Conservation (phyloP, 1,140 invertebrate genomes). For the Tigriopus japonicus region DNA sequence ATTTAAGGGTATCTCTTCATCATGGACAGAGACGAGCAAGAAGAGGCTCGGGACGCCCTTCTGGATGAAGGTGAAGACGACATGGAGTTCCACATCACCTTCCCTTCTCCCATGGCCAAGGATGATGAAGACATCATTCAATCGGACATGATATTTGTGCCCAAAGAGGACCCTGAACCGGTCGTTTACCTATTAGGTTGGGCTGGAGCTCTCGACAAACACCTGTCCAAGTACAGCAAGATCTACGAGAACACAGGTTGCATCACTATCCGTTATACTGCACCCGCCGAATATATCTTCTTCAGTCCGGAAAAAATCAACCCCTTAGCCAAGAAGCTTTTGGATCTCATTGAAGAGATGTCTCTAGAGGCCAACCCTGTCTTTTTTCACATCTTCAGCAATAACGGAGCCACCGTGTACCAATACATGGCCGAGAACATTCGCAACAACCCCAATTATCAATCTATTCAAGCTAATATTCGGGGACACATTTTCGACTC, state of each 20-base stretch:
- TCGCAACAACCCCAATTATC: background rate
- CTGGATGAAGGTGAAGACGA: constrained; percentile 25
- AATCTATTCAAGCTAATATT: constrained; percentile 34
- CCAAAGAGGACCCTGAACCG: constrained; percentile 38
- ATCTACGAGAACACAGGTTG: constrained; percentile 52
- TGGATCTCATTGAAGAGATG: constrained; percentile 39
- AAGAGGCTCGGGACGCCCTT: constrained; percentile 13
- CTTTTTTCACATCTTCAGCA: constrained; percentile 59
- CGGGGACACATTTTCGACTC: constrained; percentile 56
- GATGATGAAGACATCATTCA: constrained; percentile 27
- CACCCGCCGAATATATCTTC: constrained; percentile 44
- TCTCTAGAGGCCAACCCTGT: constrained; percentile 46
- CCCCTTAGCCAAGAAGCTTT: constrained; percentile 39
- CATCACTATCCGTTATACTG: constrained; percentile 49
- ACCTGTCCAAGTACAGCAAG: constrained; percentile 52
- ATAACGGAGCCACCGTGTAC: constrained; percentile 49
- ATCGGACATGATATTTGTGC: constrained; percentile 31
- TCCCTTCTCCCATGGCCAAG: constrained; percentile 29
- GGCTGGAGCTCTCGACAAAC: constrained; percentile 53
- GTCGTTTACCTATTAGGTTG: constrained; percentile 54
- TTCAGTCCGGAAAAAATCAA: constrained; percentile 38
- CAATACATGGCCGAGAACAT: constrained; percentile 39
- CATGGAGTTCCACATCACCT: constrained; percentile 41
- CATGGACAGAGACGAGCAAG: too few relatives aligned
- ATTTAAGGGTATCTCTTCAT: too few relatives aligned